A percentile compares a stretch with the other conserved stretches of the same genome.
These are phyloP conservation scores for Mylabris sibirica DNA, from an alignment of 2,888 invertebrate genomes.

Conservation along the genomic window DNA sequence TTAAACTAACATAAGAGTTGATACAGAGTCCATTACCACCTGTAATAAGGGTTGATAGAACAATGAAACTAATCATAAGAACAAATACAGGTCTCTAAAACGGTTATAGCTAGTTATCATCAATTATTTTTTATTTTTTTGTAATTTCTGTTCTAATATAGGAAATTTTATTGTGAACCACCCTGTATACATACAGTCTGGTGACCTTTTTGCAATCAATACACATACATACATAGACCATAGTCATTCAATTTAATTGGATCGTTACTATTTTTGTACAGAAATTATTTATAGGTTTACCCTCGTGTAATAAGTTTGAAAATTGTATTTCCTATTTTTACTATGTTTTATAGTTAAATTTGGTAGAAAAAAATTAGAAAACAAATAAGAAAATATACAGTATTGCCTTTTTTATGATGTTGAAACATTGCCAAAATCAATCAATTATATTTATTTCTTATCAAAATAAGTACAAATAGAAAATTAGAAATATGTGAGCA, in stretches of 20 bases:
- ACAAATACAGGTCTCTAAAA: too few species aligned
- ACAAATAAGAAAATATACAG: too few species aligned
- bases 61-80: too few species aligned
- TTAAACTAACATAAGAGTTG: too few species aligned
- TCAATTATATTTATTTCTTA: not conserved
- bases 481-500: not conserved
- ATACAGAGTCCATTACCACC: too few species aligned
- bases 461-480: not conserved
- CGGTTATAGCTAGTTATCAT: too few species aligned
- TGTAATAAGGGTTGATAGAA: too few species aligned
- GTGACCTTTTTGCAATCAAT: constrained; percentile 12
- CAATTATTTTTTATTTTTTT: too few species aligned
- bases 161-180: too few species aligned
- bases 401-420: not conserved
- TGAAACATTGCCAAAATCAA: constrained; percentile 13
- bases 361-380: too few species aligned
- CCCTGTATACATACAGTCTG: not conserved
- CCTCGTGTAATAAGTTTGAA: not conserved
- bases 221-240: not conserved
- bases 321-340: not conserved
- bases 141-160: too few species aligned
- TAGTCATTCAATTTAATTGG: not conserved
- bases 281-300: not conserved
- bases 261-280: not conserved
- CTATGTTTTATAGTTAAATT: too few species aligned